Evolutionary conservation across 2,888 invertebrate species (phyloP).

Genomic region (Nomada lathburiana): DNA sequence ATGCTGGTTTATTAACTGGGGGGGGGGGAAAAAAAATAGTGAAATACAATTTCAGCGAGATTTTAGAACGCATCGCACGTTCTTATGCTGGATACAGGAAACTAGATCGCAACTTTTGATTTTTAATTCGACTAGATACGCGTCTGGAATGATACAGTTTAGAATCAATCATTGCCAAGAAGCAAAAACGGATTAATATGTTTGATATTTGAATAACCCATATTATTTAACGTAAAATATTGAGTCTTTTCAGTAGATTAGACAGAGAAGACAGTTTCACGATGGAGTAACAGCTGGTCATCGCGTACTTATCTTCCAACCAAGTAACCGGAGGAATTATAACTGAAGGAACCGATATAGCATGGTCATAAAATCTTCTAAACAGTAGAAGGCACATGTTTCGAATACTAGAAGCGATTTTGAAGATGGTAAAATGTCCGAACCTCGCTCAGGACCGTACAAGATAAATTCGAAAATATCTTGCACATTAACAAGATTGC

Average conservation of each 20-base stretch:
- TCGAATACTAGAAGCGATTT: no score
- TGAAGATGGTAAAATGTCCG: no score
- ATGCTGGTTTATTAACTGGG: constrained; percentile 18
- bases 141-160: constrained; percentile 23
- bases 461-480: no score
- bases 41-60: constrained; percentile 28
- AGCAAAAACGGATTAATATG: constrained; percentile 14
- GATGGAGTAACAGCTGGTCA: constrained; percentile 36
- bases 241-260: constrained; percentile 47
- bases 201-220: constrained; percentile 23
- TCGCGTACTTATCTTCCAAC: constrained; percentile 55
- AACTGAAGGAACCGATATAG: not conserved
- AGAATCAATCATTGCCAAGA: not conserved
- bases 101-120: constrained; percentile 36
- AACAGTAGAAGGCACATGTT: no score
- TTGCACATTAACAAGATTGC: no score
- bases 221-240: constrained; percentile 40
- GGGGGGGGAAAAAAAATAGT: constrained; percentile 27
- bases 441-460: no score
- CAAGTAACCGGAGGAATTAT: constrained; percentile 26
- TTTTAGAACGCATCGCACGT: constrained; percentile 22
- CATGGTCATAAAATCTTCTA: no score
- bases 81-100: constrained; percentile 29
- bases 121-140: constrained; percentile 44
- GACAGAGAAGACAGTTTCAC: constrained; percentile 15